phyloP scores from a whole-genome alignment of 2,888 invertebrate genomes.

The Hoplodrina ambigua region DNA sequence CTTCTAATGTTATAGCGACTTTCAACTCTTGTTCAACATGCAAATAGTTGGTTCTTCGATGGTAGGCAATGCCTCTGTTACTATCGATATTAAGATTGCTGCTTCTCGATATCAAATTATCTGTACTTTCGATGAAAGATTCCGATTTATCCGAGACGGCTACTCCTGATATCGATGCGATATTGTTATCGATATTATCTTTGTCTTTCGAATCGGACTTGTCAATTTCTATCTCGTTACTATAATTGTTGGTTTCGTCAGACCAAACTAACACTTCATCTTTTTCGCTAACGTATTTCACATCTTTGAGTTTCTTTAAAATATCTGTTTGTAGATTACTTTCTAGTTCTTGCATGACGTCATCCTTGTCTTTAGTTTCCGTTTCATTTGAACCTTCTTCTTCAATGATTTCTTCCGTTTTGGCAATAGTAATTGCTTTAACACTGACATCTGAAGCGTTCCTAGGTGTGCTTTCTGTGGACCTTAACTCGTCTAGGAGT shows the following conservation, averaged over 20 bases:
- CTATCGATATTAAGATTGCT: constrained; percentile 83
- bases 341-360: constrained; percentile 68
- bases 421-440: constrained; percentile 48
- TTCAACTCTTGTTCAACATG: constrained; percentile 84
- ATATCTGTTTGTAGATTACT: constrained; percentile 69
- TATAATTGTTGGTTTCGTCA: constrained; percentile 69
- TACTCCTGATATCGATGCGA: constrained; percentile 66
- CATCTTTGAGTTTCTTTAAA: constrained; percentile 77
- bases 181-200: constrained; percentile 46
- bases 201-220: constrained; percentile 55
- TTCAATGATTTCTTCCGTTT: constrained; percentile 28
- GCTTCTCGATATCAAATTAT: constrained; percentile 75
- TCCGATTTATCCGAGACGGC: constrained; percentile 79
- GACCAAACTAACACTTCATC: constrained; percentile 79
- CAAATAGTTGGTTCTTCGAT: constrained; percentile 85
- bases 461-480: constrained; percentile 74
- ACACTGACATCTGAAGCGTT: constrained; percentile 65
- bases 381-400: constrained; percentile 27
- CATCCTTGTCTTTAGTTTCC: constrained; percentile 31
- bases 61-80: constrained; percentile 84
- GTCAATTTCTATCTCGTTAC: constrained; percentile 59
- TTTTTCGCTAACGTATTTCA: constrained; percentile 75
- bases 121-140: constrained; percentile 77
- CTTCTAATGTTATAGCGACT: constrained; percentile 83
- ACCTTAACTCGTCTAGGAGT: constrained; percentile 77